Conservation (phyloP, 2,797 vertebrate species). For the Zenarchopterus dispar region DNA sequence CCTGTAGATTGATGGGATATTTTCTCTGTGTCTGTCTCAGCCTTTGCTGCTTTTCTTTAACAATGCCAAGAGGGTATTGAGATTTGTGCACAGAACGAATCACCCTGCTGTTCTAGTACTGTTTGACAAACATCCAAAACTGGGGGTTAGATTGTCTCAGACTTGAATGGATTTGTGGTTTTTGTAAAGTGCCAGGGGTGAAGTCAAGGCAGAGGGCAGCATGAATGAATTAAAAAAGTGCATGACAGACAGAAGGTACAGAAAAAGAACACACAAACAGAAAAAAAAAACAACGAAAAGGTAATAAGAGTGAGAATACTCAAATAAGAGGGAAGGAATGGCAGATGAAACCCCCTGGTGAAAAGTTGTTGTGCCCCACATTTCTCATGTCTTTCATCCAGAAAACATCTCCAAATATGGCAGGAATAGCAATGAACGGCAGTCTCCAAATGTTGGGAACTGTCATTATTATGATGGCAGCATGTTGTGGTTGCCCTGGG, state of each 20-base stretch:
- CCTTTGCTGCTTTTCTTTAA: slow-evolving; percentile 61
- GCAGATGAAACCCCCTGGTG: slow-evolving; percentile 57
- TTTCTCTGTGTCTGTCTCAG: slow-evolving; percentile 69
- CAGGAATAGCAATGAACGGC: slow-evolving; percentile 53
- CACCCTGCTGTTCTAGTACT: slow-evolving; percentile 56
- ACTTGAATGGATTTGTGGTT: slow-evolving; percentile 64
- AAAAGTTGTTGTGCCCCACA: slow-evolving; percentile 49
- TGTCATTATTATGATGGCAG: slow-evolving; percentile 25
- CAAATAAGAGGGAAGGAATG: slow-evolving; percentile 48
- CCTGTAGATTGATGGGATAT: slow-evolving; percentile 77
- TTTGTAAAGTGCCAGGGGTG: slow-evolving; percentile 65
- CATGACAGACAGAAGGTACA: slow-evolving; percentile 64
- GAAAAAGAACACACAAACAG: slow-evolving; percentile 11
- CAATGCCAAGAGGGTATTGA: slow-evolving; percentile 72
- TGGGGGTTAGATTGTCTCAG: slow-evolving; percentile 58
- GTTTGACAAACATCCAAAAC: slow-evolving; percentile 72
- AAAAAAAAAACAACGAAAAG: background rate
- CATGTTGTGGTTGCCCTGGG: slow-evolving; percentile 7
- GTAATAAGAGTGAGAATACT: slow-evolving; percentile 53
- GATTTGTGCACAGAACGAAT: slow-evolving; percentile 64
- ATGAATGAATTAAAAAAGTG: slow-evolving; percentile 58
- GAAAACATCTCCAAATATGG: slow-evolving; percentile 66
- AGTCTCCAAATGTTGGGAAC: slow-evolving; percentile 43
- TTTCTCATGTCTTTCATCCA: slow-evolving; percentile 61
- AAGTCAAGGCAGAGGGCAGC: slow-evolving; percentile 51